These are phyloP conservation scores for Falco cherrug DNA, from an alignment of 2,797 vertebrate genomes.

Conservation along the genomic window DNA sequence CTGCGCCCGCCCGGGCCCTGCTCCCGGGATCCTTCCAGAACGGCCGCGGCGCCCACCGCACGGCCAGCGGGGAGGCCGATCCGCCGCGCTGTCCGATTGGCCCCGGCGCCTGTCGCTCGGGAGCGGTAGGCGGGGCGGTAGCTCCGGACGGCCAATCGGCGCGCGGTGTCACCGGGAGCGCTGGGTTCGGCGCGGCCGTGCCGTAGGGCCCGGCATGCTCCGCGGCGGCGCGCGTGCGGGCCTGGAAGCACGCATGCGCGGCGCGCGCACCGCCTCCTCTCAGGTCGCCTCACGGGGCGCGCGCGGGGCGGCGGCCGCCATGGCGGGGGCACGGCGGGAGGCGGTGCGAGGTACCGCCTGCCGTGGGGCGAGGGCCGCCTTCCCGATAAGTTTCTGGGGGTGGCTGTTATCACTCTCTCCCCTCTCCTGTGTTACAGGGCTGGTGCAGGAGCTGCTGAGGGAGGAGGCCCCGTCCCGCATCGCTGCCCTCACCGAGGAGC, in stretches of 20 bases:
- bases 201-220: neutral
- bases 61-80: fast-evolving
- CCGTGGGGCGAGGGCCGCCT: fast-evolving
- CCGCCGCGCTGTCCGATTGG: neutral
- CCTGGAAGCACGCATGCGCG: neutral
- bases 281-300: too few relatives aligned
- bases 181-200: too few relatives aligned
- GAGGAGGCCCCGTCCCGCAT: slow-evolving; percentile 58
- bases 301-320: fast-evolving
- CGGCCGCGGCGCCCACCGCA: neutral
- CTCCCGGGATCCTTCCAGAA: neutral
- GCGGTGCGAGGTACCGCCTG: neutral
- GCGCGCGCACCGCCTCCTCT: too few relatives aligned
- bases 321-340: neutral
- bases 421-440: slow-evolving; percentile 34
- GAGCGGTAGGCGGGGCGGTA: fast-evolving
- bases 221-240: neutral
- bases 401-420: too few relatives aligned
- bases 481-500: slow-evolving; percentile 78
- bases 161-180: too few relatives aligned
- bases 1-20: neutral
- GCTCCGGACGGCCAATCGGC: neutral
- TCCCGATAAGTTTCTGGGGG: fast-evolving
- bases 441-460: slow-evolving; percentile 70
- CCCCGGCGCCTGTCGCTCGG: fast-evolving